These are phyloP conservation scores for Heliconius hortense DNA, from an alignment of 2,888 invertebrate genomes.

Conservation along the genomic window DNA sequence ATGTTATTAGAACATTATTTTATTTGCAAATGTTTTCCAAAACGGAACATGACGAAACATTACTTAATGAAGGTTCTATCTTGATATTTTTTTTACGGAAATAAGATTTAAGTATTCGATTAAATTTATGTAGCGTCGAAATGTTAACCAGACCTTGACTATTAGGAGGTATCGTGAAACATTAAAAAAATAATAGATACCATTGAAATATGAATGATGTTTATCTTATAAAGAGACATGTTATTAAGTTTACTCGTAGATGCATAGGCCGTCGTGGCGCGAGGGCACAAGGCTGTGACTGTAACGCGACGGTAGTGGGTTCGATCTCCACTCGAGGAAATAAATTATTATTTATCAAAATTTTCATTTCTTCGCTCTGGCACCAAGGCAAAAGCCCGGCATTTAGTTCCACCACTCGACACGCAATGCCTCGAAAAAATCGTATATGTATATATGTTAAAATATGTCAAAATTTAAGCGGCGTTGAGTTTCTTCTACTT, in stretches of 20 bases:
- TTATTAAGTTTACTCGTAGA: neutral
- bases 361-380: no score
- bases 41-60: conserved; percentile 20
- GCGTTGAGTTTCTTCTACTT: no score
- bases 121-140: conserved; percentile 24
- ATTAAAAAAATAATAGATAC: neutral
- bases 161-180: conserved; percentile 26
- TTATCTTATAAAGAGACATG: neutral
- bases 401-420: no score
- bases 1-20: neutral
- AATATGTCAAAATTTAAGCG: no score
- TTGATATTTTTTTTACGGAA: conserved; percentile 35
- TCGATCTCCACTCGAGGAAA: no score
- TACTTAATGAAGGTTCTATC: conserved; percentile 34
- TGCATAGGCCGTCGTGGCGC: no score
- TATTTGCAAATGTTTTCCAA: neutral
- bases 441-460: no score
- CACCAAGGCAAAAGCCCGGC: no score
- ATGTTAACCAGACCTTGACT: conserved; percentile 35
- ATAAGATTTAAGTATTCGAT: conserved; percentile 24
- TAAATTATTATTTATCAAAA: no score
- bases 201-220: neutral
- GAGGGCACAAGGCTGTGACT: no score
- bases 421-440: no score
- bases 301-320: no score